These are phyloP conservation scores for Caenorhabditis briggsae DNA, from an alignment of 1,140 invertebrate species.

Conservation along the genomic window DNA sequence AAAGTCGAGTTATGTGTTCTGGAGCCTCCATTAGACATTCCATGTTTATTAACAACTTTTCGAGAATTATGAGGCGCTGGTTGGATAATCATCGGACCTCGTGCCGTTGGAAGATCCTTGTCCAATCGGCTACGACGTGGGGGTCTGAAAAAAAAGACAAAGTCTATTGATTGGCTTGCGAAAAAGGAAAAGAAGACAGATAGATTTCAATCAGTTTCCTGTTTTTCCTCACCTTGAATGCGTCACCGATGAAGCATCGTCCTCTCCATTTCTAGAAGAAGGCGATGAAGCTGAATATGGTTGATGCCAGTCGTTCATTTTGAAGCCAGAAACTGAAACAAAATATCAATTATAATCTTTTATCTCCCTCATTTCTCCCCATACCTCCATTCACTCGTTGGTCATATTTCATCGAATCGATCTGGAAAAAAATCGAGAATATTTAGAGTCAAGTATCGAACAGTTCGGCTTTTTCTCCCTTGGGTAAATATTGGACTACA, in stretches of 20 bases:
- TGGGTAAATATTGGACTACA: constrained; percentile 6
- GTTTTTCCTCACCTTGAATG: neutral
- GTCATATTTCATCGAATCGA: constrained; percentile 48
- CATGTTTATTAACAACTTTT: neutral
- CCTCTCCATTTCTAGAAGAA: constrained; percentile 25
- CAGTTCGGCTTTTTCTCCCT: neutral
- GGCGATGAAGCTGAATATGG: constrained; percentile 16
- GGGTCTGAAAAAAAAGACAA: neutral
- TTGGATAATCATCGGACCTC: constrained; percentile 22
- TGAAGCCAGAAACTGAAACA: neutral
- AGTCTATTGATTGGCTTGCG: neutral
- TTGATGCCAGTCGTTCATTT: constrained; percentile 48
- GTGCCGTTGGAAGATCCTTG: constrained; percentile 1
- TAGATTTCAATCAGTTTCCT: neutral
- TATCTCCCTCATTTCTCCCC: neutral
- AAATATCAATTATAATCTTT: neutral
- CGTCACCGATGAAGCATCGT: constrained; percentile 8
- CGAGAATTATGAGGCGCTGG: neutral
- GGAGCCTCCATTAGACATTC: constrained; percentile 8
- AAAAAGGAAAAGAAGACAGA: no score
- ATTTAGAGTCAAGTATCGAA: constrained; percentile 28
- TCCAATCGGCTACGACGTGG: constrained; percentile 21
- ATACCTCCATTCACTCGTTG: constrained; percentile 44
- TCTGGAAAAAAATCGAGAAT: constrained; percentile 18
- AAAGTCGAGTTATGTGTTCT: constrained; percentile 30